These are phyloP conservation scores for Sciurus carolinensis DNA, from an alignment of 2,797 vertebrate species.

Conservation along the genomic window DNA sequence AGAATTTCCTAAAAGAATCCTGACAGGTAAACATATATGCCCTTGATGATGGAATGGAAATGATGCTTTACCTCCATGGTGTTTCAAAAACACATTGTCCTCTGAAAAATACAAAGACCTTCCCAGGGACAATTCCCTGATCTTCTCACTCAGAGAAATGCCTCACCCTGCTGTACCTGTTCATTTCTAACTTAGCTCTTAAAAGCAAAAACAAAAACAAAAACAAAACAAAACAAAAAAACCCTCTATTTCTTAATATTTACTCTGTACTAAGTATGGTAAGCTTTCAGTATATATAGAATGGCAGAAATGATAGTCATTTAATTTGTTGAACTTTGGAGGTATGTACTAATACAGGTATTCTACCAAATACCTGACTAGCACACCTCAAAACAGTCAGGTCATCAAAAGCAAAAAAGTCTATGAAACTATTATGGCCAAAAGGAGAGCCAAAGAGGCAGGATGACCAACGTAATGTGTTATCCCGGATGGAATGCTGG, in stretches of 20 bases:
- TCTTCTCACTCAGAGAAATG: too few relatives aligned
- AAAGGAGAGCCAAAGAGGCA: neutral
- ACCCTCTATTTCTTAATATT: neutral
- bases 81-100: neutral
- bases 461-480: neutral
- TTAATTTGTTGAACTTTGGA: slow-evolving; percentile 25
- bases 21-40: neutral
- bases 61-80: neutral
- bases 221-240: too few relatives aligned
- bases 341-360: too few relatives aligned
- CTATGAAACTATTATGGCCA: neutral
- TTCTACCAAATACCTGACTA: neutral
- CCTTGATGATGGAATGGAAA: neutral
- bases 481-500: neutral
- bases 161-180: neutral
- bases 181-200: neutral
- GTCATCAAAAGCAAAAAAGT: neutral
- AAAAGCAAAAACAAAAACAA: neutral
- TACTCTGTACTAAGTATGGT: neutral
- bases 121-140: neutral
- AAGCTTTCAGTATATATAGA: neutral
- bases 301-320: neutral
- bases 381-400: neutral
- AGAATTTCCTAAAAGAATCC: neutral
- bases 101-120: neutral